These are phyloP conservation scores for Drosophila tristis DNA, from an alignment of 1,140 invertebrate species.

Conservation along the genomic window DNA sequence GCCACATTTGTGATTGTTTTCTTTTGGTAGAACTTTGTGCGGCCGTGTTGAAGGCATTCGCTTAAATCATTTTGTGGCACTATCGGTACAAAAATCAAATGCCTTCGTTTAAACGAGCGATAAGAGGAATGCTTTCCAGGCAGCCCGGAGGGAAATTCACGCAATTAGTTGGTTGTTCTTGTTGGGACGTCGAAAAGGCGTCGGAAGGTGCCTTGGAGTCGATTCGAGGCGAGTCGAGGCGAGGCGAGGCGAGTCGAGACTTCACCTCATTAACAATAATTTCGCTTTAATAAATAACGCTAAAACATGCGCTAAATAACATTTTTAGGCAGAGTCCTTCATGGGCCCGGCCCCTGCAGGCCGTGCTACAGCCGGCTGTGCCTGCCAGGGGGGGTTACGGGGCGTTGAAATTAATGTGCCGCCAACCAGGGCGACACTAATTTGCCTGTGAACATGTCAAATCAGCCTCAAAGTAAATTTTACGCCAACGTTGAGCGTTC, in stretches of 20 bases:
- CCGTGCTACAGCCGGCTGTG: neutral
- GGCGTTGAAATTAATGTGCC: conserved; percentile 75
- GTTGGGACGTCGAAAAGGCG: conserved; percentile 75
- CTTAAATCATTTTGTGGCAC: conserved; percentile 78
- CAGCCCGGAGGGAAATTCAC: conserved; percentile 58
- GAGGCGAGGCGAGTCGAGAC: conserved; percentile 16
- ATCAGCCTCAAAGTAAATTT: conserved; percentile 77
- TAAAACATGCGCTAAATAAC: conserved; percentile 83
- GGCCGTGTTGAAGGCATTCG: conserved; percentile 38
- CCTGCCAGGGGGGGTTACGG: neutral
- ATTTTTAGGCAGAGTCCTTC: conserved; percentile 59
- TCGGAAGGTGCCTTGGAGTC: conserved; percentile 55
- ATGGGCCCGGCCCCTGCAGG: conserved; percentile 2
- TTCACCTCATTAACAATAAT: conserved; percentile 79
- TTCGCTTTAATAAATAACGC: conserved; percentile 81
- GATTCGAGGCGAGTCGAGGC: conserved; percentile 20
- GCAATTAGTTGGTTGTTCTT: conserved; percentile 71
- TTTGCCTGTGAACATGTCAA: conserved; percentile 83
- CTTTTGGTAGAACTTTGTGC: conserved; percentile 17
- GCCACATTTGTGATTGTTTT: conserved; percentile 69
- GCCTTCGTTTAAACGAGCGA: conserved; percentile 82
- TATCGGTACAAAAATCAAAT: conserved; percentile 81
- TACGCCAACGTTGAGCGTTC: conserved; percentile 53
- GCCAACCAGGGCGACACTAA: conserved; percentile 75
- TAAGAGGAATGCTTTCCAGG: conserved; percentile 45